A percentile compares a stretch with the other conserved stretches of the same genome.
Evolutionary conservation across 35 echinoderm and acorn worm species (phyloP).

Genomic region (Ophiothrix spiculata): DNA sequence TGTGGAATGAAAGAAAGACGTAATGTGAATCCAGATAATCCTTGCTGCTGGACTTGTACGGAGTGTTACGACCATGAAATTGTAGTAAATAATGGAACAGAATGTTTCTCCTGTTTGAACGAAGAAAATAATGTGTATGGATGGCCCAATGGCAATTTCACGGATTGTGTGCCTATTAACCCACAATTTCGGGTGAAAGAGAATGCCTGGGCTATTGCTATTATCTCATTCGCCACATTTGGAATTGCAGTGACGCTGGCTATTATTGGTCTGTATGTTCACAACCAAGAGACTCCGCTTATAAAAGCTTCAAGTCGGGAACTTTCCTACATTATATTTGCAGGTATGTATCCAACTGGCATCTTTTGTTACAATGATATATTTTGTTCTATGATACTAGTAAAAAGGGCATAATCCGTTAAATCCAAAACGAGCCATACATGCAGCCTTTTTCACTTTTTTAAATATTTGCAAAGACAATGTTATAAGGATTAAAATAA

Average conservation of each 20-base stretch:
- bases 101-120: slow-evolving; percentile 58
- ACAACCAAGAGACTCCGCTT: slow-evolving; percentile 73
- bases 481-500: too few species aligned
- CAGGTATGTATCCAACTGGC: too few species aligned
- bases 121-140: slow-evolving; percentile 20
- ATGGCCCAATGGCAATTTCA: slow-evolving; percentile 50
- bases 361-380: too few species aligned
- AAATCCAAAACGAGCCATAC: too few species aligned
- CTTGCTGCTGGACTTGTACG: slow-evolving; percentile 88
- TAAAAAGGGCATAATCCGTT: too few species aligned
- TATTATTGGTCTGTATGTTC: slow-evolving; percentile 51
- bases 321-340: slow-evolving; percentile 73
- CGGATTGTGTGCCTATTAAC: slow-evolving; percentile 43
- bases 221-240: slow-evolving; percentile 51
- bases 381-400: too few species aligned
- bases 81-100: slow-evolving; percentile 60
- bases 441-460: too few species aligned
- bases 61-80: slow-evolving; percentile 50
- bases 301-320: slow-evolving; percentile 92
- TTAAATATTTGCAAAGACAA: too few species aligned
- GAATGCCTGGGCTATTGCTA: slow-evolving; percentile 47
- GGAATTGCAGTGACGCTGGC: slow-evolving; percentile 45
- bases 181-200: slow-evolving; percentile 19
- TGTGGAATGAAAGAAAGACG: slow-evolving; percentile 50
- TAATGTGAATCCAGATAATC: slow-evolving; percentile 61